A percentile compares a stretch with the other conserved stretches of the same genome.
Conservation (phyloP, 2,888 invertebrate species). For the Troides helena region DNA sequence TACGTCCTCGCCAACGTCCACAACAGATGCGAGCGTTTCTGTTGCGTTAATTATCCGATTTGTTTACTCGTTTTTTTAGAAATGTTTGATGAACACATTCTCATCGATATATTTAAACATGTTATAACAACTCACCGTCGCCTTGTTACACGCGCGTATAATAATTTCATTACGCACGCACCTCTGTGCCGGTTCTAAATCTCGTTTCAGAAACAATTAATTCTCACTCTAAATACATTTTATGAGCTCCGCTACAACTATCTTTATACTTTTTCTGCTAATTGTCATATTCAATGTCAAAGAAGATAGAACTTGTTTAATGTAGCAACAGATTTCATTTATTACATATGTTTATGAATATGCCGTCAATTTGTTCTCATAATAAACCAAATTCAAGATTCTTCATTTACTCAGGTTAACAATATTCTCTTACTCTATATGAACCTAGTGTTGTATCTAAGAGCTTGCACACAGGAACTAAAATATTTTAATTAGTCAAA, state of each 20-base stretch:
- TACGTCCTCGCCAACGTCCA: slow-evolving; percentile 56
- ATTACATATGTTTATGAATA: neutral
- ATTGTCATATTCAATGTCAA: slow-evolving; percentile 13
- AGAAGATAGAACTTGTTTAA: neutral
- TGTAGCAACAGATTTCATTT: neutral
- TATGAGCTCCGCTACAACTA: slow-evolving; percentile 15
- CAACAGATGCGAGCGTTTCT: slow-evolving; percentile 68
- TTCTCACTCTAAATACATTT: slow-evolving; percentile 22
- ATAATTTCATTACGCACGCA: slow-evolving; percentile 29
- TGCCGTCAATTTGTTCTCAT: no score
- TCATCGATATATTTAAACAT: slow-evolving; percentile 35
- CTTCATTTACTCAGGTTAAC: no score
- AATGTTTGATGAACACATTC: slow-evolving; percentile 48
- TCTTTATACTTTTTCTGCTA: slow-evolving; percentile 20
- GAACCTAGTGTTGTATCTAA: neutral
- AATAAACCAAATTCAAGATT: no score
- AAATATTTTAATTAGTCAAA: slow-evolving; percentile 33
- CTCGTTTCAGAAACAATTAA: slow-evolving; percentile 19
- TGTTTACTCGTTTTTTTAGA: slow-evolving; percentile 57
- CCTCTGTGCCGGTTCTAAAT: slow-evolving; percentile 10
- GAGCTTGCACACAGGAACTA: neutral
- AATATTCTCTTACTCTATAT: no score
- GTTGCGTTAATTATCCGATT: slow-evolving; percentile 66
- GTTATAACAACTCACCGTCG: slow-evolving; percentile 23
- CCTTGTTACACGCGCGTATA: slow-evolving; percentile 22